A percentile compares a stretch with the other conserved stretches of the same genome.
Conservation (phyloP, 2,888 invertebrate species). For the Synanthedon myopaeformis region DNA sequence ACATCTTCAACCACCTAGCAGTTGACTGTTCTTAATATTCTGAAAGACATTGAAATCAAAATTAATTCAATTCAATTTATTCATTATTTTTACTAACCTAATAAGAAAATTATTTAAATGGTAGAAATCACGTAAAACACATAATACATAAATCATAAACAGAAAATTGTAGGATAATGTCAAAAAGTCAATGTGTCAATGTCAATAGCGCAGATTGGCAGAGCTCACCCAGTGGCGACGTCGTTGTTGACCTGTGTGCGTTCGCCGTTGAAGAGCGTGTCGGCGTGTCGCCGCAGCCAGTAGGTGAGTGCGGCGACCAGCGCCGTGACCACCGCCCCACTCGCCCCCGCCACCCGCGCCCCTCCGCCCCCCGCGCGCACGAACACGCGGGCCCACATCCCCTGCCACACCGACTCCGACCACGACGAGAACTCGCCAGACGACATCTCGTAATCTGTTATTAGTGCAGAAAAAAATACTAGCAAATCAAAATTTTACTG, state of each 20-base stretch:
- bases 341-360: conserved; percentile 30
- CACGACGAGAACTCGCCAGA: conserved; percentile 86
- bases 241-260: conserved; percentile 17
- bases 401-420: conserved; percentile 89
- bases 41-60: conserved; percentile 26
- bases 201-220: not conserved
- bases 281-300: conserved; percentile 34
- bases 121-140: no score
- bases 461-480: no score
- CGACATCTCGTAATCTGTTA: conserved; percentile 78
- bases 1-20: conserved; percentile 20
- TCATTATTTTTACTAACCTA: no score
- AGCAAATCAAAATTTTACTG: no score
- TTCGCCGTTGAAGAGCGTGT: conserved; percentile 23
- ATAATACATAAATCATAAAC: no score
- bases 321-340: conserved; percentile 28
- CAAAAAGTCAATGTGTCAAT: not conserved
- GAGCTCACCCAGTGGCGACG: conserved; percentile 32
- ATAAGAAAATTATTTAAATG: no score
- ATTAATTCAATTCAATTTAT: no score
- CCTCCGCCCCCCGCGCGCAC: conserved; percentile 74
- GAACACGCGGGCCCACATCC: conserved; percentile 81
- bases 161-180: no score
- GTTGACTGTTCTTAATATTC: conserved; percentile 51
- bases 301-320: conserved; percentile 35